Conservation (phyloP, 2,113 vertebrate species). For the Tenrec ecaudatus region DNA sequence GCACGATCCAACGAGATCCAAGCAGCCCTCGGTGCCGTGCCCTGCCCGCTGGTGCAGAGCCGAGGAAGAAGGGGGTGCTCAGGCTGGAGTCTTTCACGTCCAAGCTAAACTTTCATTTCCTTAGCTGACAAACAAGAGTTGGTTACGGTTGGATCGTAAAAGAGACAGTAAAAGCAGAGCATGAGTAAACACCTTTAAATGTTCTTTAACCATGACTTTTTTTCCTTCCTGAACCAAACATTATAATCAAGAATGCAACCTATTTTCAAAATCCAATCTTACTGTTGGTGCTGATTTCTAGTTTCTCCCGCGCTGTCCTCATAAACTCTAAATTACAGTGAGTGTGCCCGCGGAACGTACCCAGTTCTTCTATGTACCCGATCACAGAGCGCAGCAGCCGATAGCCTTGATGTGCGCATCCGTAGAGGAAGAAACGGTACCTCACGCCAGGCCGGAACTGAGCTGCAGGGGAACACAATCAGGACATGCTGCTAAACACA, state of each 20-base stretch:
- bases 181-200: slow-evolving; percentile 25
- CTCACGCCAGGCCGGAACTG: slow-evolving; percentile 84
- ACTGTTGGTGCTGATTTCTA: not conserved
- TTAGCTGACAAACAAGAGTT: not conserved
- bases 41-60: too few relatives aligned
- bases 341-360: slow-evolving; percentile 82
- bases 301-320: not conserved
- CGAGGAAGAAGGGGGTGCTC: too few relatives aligned
- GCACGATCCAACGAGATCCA: not conserved
- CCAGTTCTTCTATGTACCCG: slow-evolving; percentile 87
- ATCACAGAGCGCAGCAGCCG: slow-evolving; percentile 85
- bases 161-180: too few relatives aligned
- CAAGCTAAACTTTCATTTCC: slow-evolving; percentile 17
- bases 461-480: slow-evolving; percentile 75
- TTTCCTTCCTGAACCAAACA: slow-evolving; percentile 20
- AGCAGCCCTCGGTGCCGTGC: too few relatives aligned
- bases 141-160: too few relatives aligned
- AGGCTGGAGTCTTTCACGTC: not conserved
- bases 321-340: not conserved
- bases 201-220: slow-evolving; percentile 1
- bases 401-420: slow-evolving; percentile 87
- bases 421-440: slow-evolving; percentile 87
- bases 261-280: slow-evolving; percentile 19
- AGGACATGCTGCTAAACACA: not conserved
- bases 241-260: not conserved